Conservation (phyloP, 2,797 vertebrate genomes). For the Amblyraja radiata region DNA sequence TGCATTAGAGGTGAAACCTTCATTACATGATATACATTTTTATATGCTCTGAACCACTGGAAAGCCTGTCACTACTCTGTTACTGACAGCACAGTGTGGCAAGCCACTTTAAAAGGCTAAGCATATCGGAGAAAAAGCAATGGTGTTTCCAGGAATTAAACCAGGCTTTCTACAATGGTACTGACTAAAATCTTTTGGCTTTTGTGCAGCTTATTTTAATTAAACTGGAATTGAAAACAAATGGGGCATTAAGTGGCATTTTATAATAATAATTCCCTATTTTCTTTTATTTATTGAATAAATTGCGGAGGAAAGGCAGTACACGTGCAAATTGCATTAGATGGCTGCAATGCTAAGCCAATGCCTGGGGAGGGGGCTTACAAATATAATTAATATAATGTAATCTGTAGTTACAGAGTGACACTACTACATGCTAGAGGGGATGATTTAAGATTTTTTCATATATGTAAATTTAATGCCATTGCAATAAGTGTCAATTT, state of each 20-base stretch:
- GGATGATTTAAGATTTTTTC: slow-evolving; percentile 19
- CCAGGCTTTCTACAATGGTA: slow-evolving; percentile 7
- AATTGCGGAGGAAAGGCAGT: background rate
- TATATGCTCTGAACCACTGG: background rate
- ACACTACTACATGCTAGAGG: slow-evolving; percentile 28
- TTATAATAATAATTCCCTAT: slow-evolving; percentile 21
- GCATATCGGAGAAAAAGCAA: background rate
- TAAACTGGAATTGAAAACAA: background rate
- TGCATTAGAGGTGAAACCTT: slow-evolving; percentile 42
- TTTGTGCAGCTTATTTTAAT: slow-evolving; percentile 21
- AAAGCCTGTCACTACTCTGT: slow-evolving; percentile 15
- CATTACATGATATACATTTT: slow-evolving; percentile 38
- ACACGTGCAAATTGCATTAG: background rate
- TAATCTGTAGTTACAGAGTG: slow-evolving; percentile 31
- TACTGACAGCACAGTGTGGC: slow-evolving; percentile 25
- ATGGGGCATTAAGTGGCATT: background rate
- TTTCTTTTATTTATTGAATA: background rate
- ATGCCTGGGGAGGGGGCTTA: background rate
- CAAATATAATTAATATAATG: slow-evolving; percentile 28
- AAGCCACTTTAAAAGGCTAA: slow-evolving; percentile 16
- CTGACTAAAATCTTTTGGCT: background rate
- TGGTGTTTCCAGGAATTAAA: slow-evolving; percentile 7
- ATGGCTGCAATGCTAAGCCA: slow-evolving; percentile 13
- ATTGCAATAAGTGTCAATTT: background rate
- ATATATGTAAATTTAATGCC: background rate